A percentile compares a stretch with the other conserved stretches of the same genome.
These are phyloP conservation scores for Halyomorpha halys DNA, from an alignment of 1,140 invertebrate species.

Conservation along the genomic window DNA sequence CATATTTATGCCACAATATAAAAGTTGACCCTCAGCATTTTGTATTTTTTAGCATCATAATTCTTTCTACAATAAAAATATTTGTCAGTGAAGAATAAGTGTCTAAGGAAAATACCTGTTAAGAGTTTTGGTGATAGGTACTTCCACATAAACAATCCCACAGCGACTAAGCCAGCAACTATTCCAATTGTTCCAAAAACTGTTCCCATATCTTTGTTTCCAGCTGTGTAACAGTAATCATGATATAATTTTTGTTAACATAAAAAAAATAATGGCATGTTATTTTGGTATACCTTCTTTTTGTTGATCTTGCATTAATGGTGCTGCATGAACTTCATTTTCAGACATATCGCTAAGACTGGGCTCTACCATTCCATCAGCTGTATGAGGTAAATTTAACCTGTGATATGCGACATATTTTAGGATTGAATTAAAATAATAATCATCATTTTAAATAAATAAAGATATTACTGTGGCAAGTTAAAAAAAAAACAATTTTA, in stretches of 20 bases:
- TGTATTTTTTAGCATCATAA: too few relatives aligned
- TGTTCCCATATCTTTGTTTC: slow-evolving; percentile 20
- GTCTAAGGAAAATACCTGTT: neutral
- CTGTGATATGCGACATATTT: slow-evolving; percentile 22
- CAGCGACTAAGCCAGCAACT: slow-evolving; percentile 18
- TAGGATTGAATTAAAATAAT: neutral
- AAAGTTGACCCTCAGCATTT: too few relatives aligned
- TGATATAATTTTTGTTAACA: neutral
- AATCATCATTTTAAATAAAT: too few relatives aligned
- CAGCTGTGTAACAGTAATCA: slow-evolving; percentile 12
- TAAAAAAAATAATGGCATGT: neutral
- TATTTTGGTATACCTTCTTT: neutral
- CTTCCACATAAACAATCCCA: slow-evolving; percentile 27
- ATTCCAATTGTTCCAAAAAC: slow-evolving; percentile 22
- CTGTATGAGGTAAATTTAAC: slow-evolving; percentile 28
- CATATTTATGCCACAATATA: too few relatives aligned
- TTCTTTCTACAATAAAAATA: too few relatives aligned
- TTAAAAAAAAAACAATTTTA: too few relatives aligned
- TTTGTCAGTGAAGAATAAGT: too few relatives aligned
- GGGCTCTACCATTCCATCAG: slow-evolving; percentile 8
- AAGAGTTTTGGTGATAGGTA: slow-evolving; percentile 16
- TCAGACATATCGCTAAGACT: slow-evolving; percentile 25
- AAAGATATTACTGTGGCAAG: too few relatives aligned
- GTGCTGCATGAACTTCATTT: slow-evolving; percentile 30
- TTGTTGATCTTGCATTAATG: slow-evolving; percentile 19